phyloP scores from a whole-genome alignment of 2,888 invertebrate species.

The Laspeyria flexula region DNA sequence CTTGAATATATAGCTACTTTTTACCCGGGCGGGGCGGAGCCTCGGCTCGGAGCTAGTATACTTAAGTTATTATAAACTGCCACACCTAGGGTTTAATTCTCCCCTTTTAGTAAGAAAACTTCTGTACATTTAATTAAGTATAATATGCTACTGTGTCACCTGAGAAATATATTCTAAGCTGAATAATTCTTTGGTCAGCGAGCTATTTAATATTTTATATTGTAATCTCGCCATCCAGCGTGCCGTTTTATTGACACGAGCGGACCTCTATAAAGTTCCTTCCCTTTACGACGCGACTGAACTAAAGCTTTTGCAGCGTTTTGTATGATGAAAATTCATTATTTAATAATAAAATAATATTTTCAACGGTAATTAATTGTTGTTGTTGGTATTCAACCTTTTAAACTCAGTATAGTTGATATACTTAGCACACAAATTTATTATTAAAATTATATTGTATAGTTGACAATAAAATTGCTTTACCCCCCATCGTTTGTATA shows the following conservation, averaged over 20 bases:
- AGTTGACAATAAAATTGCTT: too few relatives aligned
- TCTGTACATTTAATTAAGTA: conserved; percentile 32
- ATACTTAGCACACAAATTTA: too few relatives aligned
- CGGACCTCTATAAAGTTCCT: conserved; percentile 62
- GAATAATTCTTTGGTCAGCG: conserved; percentile 50
- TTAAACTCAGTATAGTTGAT: too few relatives aligned
- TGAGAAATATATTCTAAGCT: conserved; percentile 27
- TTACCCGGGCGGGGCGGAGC: too few relatives aligned
- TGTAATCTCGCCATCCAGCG: conserved; percentile 55
- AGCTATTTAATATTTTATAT: conserved; percentile 66
- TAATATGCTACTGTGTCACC: conserved; percentile 26
- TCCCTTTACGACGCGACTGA: conserved; percentile 57
- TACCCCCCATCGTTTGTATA: too few relatives aligned
- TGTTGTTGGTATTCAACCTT: too few relatives aligned
- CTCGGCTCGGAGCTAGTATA: too few relatives aligned
- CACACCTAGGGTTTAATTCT: conserved; percentile 10
- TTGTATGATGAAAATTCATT: conserved; percentile 54
- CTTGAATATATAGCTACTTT: too few relatives aligned
- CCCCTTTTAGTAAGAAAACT: conserved; percentile 19
- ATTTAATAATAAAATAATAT: conserved; percentile 33
- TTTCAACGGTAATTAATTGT: conserved; percentile 8
- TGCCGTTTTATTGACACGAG: conserved; percentile 54
- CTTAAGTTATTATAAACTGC: background rate
- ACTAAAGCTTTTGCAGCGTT: conserved; percentile 46
- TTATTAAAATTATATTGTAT: too few relatives aligned